Evolutionary conservation across 2,113 vertebrate genomes (phyloP), one percentile per base, ranked within the genome.

Genomic region (Pungitius pungitius): DNA sequence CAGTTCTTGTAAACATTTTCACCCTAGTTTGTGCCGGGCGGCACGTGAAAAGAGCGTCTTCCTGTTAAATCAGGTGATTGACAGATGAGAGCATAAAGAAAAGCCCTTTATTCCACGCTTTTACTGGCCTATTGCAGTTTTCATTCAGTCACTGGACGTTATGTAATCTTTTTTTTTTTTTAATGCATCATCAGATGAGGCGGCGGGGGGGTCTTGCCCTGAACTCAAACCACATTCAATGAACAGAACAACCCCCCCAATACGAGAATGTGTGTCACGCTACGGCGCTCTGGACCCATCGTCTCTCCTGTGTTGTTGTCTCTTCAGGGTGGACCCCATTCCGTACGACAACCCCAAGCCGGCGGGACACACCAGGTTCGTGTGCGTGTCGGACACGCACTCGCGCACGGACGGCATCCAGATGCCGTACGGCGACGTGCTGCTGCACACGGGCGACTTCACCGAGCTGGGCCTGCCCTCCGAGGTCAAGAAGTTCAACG

Each of bases 401-500:
- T 99, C 97, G 79, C 95, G 97, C 81, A 99, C 97, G 93, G 97
- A 99, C 94, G 97, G 97, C 92, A 97, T 99, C 94, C 97, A 99
- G 96, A 99, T 99, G 97, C 97, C 97, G 82, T 99, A 98, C 84
- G 97, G 97, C 86, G 97, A 99, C 90, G 96, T 99, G 92, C 95
- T 99, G 78, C 95, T 99, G 75, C 97, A 99, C 95, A 98, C 94
- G 79, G 97, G 97, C 77, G 97, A 99, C 94, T 99, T 99, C 95
- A 99, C 97, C 63, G 97, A 99, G 89, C 97, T 99, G 92, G 97
- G 97, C 87, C 95, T 99, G 92, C 97, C 97, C 91, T 98, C 97
- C 24, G 97, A 99, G 96, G 97, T 99, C 90, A 98, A 98, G 96
- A 99, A 99, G 96, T 99, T 99, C 95, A 99, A 99, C 95, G 97